phyloP scores from a whole-genome alignment of 2,888 invertebrate species.

The Vandiemenella viatica region DNA sequence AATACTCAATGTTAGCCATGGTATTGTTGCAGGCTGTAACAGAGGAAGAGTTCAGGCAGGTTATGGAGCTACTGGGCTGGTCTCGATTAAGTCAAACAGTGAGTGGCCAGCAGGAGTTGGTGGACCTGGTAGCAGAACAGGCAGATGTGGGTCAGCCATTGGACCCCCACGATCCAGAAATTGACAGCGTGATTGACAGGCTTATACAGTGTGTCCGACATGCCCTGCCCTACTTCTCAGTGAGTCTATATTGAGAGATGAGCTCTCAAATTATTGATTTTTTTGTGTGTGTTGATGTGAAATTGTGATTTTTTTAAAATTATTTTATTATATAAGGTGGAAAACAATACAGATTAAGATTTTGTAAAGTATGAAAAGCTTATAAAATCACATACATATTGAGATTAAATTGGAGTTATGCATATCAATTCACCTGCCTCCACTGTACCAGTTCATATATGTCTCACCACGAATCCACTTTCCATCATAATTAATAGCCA shows the following conservation, averaged over 20 bases:
- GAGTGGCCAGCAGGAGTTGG: constrained; percentile 71
- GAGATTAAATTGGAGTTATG: too few species aligned
- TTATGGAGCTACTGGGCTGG: constrained; percentile 72
- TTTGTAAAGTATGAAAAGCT: too few species aligned
- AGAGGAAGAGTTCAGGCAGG: constrained; percentile 78
- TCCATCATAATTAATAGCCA: too few species aligned
- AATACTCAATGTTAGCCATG: too few species aligned
- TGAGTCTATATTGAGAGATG: constrained; percentile 37
- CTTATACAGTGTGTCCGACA: constrained; percentile 75
- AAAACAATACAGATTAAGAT: too few species aligned
- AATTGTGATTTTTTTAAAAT: not conserved
- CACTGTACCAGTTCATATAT: too few species aligned
- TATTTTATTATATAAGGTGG: not conserved
- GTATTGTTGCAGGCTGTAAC: constrained; percentile 56
- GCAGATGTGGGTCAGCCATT: constrained; percentile 55
- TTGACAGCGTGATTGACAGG: constrained; percentile 53
- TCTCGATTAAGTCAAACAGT: constrained; percentile 69
- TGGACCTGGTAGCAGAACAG: constrained; percentile 72
- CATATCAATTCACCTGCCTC: too few species aligned
- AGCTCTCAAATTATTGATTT: not conserved
- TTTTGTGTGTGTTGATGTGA: not conserved
- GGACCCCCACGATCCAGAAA: constrained; percentile 35
- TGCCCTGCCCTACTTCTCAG: constrained; percentile 76
- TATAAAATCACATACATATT: too few species aligned
- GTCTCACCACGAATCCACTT: too few species aligned